Evolutionary conservation across 2,888 invertebrate genomes (phyloP), one percentile per base, ranked within the genome.

Genomic region (Watsonalla cultraria): DNA sequence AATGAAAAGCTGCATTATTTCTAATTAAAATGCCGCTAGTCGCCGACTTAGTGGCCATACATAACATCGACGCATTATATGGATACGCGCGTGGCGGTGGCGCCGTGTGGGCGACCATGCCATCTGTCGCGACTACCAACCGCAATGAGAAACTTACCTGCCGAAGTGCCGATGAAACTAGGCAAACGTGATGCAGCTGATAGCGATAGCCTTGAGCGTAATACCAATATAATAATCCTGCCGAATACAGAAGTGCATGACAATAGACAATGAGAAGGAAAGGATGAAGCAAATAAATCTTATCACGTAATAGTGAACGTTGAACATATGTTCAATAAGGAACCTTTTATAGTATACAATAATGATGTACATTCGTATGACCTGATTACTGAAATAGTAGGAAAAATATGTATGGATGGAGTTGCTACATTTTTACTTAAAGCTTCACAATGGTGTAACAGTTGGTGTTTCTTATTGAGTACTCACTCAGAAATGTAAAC

Each of bases 91-190:
- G 66, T 64, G 70, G 61, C 57, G 59, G 39, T 72, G 81, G 83
- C 83, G 83, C 80, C 80, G 76, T 71, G 86, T 84, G 80, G 85
- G 84, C 82, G 83, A 76, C 57, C 68, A 57, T 59, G 69, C 84
- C 86, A 86, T 86, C 84, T 86, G 86, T 83, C 81, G 79, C 68
- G 62, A 59, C 60, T 65, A 42, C 42, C 42, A 42, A 42, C 42
- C 42, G 54, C 53, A 70, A 73, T 69, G 61, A 62, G 68, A 63
- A 66, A 66, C 69, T 64, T 72, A 72, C 73, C 70, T 68, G 69
- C 59, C 64, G 59, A 62, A 57, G 59, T 68, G 69, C 59, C 64
- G 59, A 62, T 57, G 59, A 69, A 66, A 68, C 66, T 62, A 58
- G 65, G 59, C 62, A 60, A 61, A 42, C 56, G 54, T 49, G 53